phyloP scores from a whole-genome alignment of 2,797 vertebrate genomes.

The Chelonia mydas region DNA sequence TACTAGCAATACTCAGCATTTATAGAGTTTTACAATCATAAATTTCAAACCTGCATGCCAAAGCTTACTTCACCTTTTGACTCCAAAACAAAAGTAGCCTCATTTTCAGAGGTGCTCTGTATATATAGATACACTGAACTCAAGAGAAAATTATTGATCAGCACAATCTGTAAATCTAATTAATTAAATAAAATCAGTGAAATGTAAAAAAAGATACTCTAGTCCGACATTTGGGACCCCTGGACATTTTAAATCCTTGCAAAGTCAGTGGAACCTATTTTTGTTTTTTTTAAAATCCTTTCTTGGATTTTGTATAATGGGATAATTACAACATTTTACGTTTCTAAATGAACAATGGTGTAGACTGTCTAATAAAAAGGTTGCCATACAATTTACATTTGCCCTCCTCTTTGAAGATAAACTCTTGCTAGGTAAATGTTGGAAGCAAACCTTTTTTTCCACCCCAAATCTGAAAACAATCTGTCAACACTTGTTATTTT shows the following conservation, averaged over 20 bases:
- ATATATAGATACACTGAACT: background rate
- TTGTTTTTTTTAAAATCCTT: background rate
- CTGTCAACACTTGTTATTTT: constrained; percentile 38
- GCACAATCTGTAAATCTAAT: background rate
- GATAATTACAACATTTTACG: constrained; percentile 63
- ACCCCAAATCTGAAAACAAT: background rate
- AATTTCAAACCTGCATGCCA: background rate
- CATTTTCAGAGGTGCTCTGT: background rate
- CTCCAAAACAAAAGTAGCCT: background rate
- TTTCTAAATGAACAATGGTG: constrained; percentile 34
- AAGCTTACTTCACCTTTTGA: background rate
- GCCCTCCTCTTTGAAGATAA: constrained; percentile 40
- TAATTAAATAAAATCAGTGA: background rate
- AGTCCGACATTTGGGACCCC: background rate
- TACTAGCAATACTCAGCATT: background rate
- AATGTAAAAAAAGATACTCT: background rate
- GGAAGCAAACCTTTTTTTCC: background rate
- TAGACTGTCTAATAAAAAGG: constrained; percentile 45
- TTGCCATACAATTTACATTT: constrained; percentile 43
- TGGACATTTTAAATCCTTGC: background rate
- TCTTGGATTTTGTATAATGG: background rate
- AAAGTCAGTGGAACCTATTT: background rate
- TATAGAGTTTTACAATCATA: background rate
- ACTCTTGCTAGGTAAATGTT: constrained; percentile 24
- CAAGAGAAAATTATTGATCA: background rate